Base-by-base conservation (phyloP, 2,888 invertebrate species). In the Troides aeacus region DNA sequence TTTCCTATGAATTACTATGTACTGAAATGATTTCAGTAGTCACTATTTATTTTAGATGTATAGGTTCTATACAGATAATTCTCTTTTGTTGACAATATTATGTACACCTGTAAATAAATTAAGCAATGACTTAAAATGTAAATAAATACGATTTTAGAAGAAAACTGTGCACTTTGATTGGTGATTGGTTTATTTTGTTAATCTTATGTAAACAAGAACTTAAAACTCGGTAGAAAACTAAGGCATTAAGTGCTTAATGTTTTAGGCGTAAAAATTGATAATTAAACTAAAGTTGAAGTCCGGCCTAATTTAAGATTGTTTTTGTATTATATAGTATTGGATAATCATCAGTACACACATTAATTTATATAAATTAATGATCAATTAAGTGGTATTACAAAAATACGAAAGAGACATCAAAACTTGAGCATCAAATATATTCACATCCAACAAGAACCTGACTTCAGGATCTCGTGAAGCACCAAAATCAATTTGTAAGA, bases 21-120 rank as follows among this genome's bases (percentile, higher is more conserved):
- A 65, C 50, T 65, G 18, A 61, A 61, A 64, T 61, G 64, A 62
- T 67, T n/a, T 62, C 58, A 60, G 62, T 62, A 69, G 65, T 46
- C 21, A 57, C 5, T 62, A 65, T 69, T 69, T 65, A 69, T 69
- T 65, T 65, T 62, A 61, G 36, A 65, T 64, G 21, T 21, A 57
- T 57, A 6, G n/a, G 3, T 21, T 56, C n/a, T 21, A 57, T 57
- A 57, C 18, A 57, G 21, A 57, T 50, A 57, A 6, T 57, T 21
- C 21, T 21, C 8, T 21, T 50, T 57, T 57, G 57, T 66, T 72
- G 36, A 66, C 53, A 65, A 56, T 66, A 56, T 64, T 68, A 24
- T 62, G 69, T 66, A 64, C 46, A 60, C 50, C 10, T 63, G 64
- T 68, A 69, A 57, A 50, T 69, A 69, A 30, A 50, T 56, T 56